A percentile compares a stretch with the other conserved stretches of the same genome.
Evolutionary conservation across 2,113 vertebrate genomes (phyloP).

Genomic region (Coreoperca whiteheadi): DNA sequence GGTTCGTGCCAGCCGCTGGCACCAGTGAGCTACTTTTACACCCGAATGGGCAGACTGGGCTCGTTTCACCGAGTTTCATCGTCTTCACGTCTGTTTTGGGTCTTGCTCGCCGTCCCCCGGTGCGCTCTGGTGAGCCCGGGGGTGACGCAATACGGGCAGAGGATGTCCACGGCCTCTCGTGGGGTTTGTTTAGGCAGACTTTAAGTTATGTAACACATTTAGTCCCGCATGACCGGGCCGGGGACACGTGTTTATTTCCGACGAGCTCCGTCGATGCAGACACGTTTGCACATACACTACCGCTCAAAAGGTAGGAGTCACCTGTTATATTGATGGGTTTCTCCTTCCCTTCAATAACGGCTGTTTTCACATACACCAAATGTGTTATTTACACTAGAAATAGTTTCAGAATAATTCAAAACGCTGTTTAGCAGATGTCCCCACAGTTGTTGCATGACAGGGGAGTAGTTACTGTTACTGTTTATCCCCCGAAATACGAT

Average conservation of each 20-base stretch:
- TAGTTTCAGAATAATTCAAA: too few relatives aligned
- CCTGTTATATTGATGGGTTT: too few relatives aligned
- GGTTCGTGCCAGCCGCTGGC: not conserved
- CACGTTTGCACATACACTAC: conserved; percentile 35
- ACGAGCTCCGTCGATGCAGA: conserved; percentile 19
- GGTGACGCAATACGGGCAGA: conserved; percentile 73
- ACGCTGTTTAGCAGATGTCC: too few relatives aligned
- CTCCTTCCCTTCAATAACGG: too few relatives aligned
- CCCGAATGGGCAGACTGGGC: too few relatives aligned
- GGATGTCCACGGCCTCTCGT: conserved; percentile 48
- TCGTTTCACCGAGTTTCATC: not conserved
- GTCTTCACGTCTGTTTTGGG: not conserved
- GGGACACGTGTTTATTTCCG: conserved; percentile 13
- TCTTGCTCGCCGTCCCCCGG: not conserved
- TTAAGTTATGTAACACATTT: conserved; percentile 38
- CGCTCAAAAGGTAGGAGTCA: too few relatives aligned
- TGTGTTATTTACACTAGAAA: too few relatives aligned
- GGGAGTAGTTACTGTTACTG: too few relatives aligned
- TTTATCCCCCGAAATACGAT: too few relatives aligned
- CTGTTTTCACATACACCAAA: too few relatives aligned
- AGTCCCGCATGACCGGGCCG: not conserved
- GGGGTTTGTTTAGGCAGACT: conserved; percentile 17
- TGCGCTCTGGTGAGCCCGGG: not conserved
- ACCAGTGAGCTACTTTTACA: too few relatives aligned
- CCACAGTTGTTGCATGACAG: too few relatives aligned